Evolutionary conservation across 2,888 invertebrate genomes (phyloP), one percentile per base, ranked within the genome.

Genomic region (Rhodophaea formosa): DNA sequence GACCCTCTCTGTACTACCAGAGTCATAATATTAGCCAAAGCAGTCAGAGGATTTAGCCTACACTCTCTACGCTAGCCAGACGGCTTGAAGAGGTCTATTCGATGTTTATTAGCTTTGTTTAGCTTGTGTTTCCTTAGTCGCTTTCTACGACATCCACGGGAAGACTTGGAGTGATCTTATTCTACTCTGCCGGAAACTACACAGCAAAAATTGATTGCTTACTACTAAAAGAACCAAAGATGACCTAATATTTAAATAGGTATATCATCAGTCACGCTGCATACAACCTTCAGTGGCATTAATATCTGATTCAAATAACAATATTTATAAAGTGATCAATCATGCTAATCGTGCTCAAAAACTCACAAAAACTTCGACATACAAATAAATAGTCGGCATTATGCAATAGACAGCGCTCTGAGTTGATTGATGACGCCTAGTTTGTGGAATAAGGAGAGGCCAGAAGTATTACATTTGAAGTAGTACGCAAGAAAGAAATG

Each of bases 381-480:
- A 67, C 65, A 77, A 76, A 79, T 77, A 78, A 80, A 84, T 79
- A 82, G 77, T 80, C 79, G 79, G 82, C 80, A 83, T 84, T 84
- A 83, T 80, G 81, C 80, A 84, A 85, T 79, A 78, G 74, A 75
- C 66, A 74, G 68, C 80, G 74, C 76, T 80, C 79, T 75, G 76
- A 80, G 62, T 76, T 86, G 86, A 86, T 87, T 84, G 86, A 87
- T 86, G 80, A 79, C 74, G 71, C 73, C 72, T 74, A 77, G n/a
- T n/a, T 39, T 23, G n/a, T 12, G 3, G 12, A 39, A 39, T 39
- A 39, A 39, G n/a, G 12, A 39, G 39, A 0, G 39, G n/a, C 10
- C 5, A 39, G 39, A 39, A 39, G 39, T 39, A 23, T n/a, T n/a
- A n/a, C n/a, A n/a, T n/a, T n/a, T n/a, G n/a, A n/a, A n/a, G n/a